Base-by-base conservation (phyloP, 1,140 invertebrate genomes). In the Neodiprion virginianus region DNA sequence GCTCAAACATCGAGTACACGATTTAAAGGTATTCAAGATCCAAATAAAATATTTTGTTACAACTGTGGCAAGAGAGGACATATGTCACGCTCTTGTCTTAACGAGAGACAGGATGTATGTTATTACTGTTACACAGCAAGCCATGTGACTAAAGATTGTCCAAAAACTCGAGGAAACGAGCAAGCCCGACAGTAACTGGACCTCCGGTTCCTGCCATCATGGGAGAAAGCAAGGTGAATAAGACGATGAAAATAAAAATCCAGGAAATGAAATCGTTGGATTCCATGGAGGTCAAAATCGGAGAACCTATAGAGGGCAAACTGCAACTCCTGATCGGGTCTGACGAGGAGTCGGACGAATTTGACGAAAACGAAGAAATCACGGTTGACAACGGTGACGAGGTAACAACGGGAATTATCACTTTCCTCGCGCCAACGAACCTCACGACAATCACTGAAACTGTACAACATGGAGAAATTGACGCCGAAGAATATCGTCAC, bases 61-160 rank as follows among this genome's bases (percentile, higher is more conserved):
- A 76, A 76, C 47, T 76, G 75, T 21, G 68, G 75, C 28, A 49
- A 73, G 67, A 23, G 0, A 17, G 71, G 70, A 9, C 71, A 75
- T 40, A 72, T 67, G 17, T 11, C 61, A 12, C 61, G 61, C 65
- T 74, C 14, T 70, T 74, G 76, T 67, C 12, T 23, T 11, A 66
- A 47, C n/a, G 48, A 77, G 7, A 65, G 68, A 3, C 48, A 73
- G 40, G 12, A 48, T 10, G 73, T 72, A n/a, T 77, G 73, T 69
- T 69, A 23, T 23, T 47, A 69, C 14, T 77, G 76, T 74, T n/a
- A n/a, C 11, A 65, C 11, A 65, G n/a, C n/a, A 8, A 70, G 75
- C 12, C 75, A 76, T 40, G 14, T n/a, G 8, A 74, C 71, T 72
- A 72, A 65, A 73, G 40, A 76, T 66, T 76, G 75, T 28, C 21